Base-by-base conservation (phyloP, 2,888 invertebrate genomes). In the Acleris sparsana region DNA sequence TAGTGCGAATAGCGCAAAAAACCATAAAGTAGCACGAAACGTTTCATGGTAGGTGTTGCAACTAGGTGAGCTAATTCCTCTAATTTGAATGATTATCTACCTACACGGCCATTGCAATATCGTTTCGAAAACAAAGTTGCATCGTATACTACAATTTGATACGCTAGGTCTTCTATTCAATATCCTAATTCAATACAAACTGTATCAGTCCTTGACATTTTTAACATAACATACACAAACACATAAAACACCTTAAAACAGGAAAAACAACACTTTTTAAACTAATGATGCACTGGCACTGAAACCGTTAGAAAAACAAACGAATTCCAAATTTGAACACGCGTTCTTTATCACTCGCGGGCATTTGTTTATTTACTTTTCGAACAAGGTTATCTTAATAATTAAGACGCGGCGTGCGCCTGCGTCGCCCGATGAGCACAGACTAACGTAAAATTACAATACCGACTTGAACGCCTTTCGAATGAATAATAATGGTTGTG, bases 321-420 rank as follows among this genome's bases (percentile, higher is more conserved):
- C 33, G 57, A 16, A 46, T 60, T 65, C 60, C 44, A 18, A 61
- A 52, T 61, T 55, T 44, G 20, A 65, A 61, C 65, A 60, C 58
- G 44, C 51, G 64, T 55, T 60, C 53, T 61, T 61, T 61, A 65
- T 65, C 65, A 61, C 55, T 56, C 55, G 53, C 64, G 53, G 22
- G 57, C 44, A 52, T 57, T 63, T 65, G 65, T 65, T 65, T 65
- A 65, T 65, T 65, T 65, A 65, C 65, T 61, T 63, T 63, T n/a
- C 16, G 49, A 20, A 29, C 65, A 65, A 65, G 65, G 65, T 61
- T 65, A 61, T 61, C 44, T 61, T 51, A 49, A 39, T 20, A 11
- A n/a, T 16, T 7, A 13, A 7, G 20, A 22, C 33, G 25, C 25
- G n/a, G 57, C 57, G 57, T 57, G 57, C 46, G 57, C 17, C 3